phyloP scores from a whole-genome alignment of 2,113 vertebrate genomes.

The Sapajus apella region DNA sequence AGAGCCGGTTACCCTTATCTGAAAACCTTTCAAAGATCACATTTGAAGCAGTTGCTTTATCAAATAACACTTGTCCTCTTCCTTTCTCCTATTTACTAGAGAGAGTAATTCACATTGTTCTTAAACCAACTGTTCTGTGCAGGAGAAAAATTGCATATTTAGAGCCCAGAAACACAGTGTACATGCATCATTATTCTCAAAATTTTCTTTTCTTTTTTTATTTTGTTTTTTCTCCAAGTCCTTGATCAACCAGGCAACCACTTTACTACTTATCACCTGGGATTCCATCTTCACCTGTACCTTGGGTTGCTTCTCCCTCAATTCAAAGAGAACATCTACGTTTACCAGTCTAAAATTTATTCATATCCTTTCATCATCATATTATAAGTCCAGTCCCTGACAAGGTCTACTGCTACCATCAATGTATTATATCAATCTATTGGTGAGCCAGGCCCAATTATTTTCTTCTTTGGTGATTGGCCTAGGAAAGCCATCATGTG shows the following conservation, averaged over 20 bases:
- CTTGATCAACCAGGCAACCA: neutral
- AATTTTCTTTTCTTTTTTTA: neutral
- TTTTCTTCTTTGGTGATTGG: neutral
- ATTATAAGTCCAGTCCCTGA: neutral
- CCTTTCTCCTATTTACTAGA: neutral
- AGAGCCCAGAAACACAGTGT: neutral
- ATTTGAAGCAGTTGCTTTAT: neutral
- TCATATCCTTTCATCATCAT: neutral
- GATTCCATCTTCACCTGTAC: neutral
- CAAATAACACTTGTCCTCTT: neutral
- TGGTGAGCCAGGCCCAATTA: neutral
- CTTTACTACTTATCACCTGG: neutral
- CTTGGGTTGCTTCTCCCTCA: neutral
- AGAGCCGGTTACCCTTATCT: neutral
- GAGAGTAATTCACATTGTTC: neutral
- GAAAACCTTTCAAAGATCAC: neutral
- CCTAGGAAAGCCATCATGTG: neutral
- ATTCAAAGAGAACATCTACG: neutral
- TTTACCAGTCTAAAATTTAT: neutral
- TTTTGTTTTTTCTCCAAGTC: neutral
- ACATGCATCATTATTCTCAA: neutral
- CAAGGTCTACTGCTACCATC: neutral
- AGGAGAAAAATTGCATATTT: neutral
- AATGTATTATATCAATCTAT: neutral
- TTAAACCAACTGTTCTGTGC: neutral